Base-by-base conservation (phyloP, 2,888 invertebrate genomes). In the Temnothorax ravouxi region DNA sequence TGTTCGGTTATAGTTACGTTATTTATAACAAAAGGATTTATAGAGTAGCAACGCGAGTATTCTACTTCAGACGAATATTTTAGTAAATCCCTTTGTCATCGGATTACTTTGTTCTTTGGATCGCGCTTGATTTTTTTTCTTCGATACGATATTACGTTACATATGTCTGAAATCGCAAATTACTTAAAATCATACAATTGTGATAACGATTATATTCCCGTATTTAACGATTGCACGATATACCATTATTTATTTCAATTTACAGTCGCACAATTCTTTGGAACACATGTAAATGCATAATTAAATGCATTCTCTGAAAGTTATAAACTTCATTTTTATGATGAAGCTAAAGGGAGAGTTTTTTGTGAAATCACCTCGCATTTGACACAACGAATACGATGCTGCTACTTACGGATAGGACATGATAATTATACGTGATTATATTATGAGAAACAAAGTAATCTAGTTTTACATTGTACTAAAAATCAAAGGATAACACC, bases 401-500 rank as follows among this genome's bases (percentile, higher is more conserved):
- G 29, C 15, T 47, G 18, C 34, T 71, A 52, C 44, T 61, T 66
- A 50, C 1, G n/a, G 25, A 29, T 29, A 76, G 6, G 29, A 38
- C 18, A 64, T 76, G n/a, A 29, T 44, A 34, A 21, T 74, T 44
- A 41, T 71, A 29, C 18, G n/a, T 44, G 61, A 34, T 64, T 56
- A 25, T 44, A 54, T 41, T 34, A 59, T 13, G 38, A 80, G 72
- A 72, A 59, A 72, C 79, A 80, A 71, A 72, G 79, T 80, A 72
- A 80, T 80, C 34, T 80, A 34, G 72, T 47, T 80, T 80, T 72
- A 80, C 56, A 76, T 87, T 79, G 80, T 76, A 86, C 82, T 91
- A 87, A 71, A 87, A 91, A 91, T 91, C 91, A 91, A 91, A 91
- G 89, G 86, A 88, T 88, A 88, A 91, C 91, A 91, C 91, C 91